These are phyloP conservation scores for Chrysina gloriosa DNA, from an alignment of 2,888 invertebrate genomes.

Conservation along the genomic window DNA sequence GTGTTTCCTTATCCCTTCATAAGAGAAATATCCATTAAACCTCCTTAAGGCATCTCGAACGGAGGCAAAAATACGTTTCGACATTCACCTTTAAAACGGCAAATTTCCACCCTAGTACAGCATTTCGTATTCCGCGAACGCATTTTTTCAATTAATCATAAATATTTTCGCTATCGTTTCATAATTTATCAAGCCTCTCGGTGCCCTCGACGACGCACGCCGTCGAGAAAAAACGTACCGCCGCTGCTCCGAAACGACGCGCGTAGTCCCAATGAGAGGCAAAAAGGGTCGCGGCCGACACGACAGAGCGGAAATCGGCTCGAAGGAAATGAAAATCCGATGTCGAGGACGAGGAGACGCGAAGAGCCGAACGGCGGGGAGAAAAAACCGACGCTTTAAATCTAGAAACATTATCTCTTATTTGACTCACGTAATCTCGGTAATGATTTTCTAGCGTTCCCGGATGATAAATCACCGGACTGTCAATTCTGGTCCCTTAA, in stretches of 20 bases:
- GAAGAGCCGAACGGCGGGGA: not conserved
- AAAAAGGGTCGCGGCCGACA: constrained; percentile 1
- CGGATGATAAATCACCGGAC: constrained; percentile 35
- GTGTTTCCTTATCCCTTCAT: too few relatives aligned
- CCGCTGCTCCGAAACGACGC: constrained; percentile 1
- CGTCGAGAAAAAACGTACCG: not conserved
- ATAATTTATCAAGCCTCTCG: constrained; percentile 34
- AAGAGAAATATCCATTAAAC: too few relatives aligned
- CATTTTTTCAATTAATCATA: constrained; percentile 28
- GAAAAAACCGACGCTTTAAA: constrained; percentile 4
- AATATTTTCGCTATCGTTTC: constrained; percentile 32
- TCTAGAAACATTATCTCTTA: constrained; percentile 36
- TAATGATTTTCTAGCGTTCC: constrained; percentile 33
- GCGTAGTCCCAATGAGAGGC: not conserved
- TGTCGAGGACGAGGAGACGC: not conserved
- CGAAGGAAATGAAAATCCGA: constrained; percentile 26
- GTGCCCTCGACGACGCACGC: not conserved
- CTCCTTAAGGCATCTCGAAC: too few relatives aligned
- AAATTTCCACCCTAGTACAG: too few relatives aligned
- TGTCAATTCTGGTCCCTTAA: constrained; percentile 22
- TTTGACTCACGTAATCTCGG: constrained; percentile 36
- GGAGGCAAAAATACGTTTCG: too few relatives aligned
- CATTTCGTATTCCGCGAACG: constrained; percentile 1
- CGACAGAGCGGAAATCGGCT: constrained; percentile 1
- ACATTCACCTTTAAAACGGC: too few relatives aligned